Percentiles rank a stretch among this genome's conserved stretches.
These are phyloP conservation scores for Pantherophis vulpinus DNA, from an alignment of 2,797 vertebrate genomes.

Conservation along the genomic window DNA sequence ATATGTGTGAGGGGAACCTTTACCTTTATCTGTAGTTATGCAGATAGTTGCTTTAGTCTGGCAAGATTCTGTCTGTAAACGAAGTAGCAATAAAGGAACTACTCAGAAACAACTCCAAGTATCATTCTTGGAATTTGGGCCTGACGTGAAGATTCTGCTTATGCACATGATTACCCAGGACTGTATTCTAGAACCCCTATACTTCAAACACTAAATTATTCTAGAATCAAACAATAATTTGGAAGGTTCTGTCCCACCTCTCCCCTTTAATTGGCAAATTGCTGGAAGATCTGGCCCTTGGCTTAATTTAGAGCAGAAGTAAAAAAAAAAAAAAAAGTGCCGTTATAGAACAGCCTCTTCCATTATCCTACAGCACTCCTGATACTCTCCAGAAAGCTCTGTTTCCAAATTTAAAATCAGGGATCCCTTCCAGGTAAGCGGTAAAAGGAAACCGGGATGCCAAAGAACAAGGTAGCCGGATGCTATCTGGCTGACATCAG, in stretches of 20 bases:
- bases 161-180: not conserved
- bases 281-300: not conserved
- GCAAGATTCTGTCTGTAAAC: too few species aligned
- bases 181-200: not conserved
- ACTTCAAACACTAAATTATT: not conserved
- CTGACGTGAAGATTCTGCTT: not conserved
- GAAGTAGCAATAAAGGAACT: too few species aligned
- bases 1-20: too few species aligned
- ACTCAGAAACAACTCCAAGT: too few species aligned
- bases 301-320: not conserved
- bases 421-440: not conserved
- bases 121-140: too few species aligned
- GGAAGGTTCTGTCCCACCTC: not conserved
- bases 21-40: too few species aligned
- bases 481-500: not conserved
- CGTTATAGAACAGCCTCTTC: not conserved
- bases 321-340: not conserved
- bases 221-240: not conserved
- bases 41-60: too few species aligned
- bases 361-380: not conserved
- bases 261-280: not conserved
- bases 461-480: not conserved
- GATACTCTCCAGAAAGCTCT: not conserved
- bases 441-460: not conserved
- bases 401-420: not conserved